Evolutionary conservation across 2,888 invertebrate species (phyloP).

Genomic region (Drosophila recens): DNA sequence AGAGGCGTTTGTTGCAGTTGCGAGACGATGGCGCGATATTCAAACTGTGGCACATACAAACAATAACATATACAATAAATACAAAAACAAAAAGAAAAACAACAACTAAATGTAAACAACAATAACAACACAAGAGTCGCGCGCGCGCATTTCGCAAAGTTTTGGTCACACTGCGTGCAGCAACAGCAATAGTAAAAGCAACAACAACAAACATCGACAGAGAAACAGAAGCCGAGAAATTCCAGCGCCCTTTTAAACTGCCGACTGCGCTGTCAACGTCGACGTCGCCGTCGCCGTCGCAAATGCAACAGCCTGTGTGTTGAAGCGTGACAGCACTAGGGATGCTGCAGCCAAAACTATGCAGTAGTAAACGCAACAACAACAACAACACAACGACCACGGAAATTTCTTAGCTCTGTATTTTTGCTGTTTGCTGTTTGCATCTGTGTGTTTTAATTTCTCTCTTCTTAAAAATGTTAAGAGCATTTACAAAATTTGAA

Average conservation of each 20-base stretch:
- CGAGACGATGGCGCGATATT: slow-evolving; percentile 48
- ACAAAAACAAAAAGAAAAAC: slow-evolving; percentile 22
- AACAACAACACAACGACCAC: slow-evolving; percentile 13
- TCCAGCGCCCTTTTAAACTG: slow-evolving; percentile 62
- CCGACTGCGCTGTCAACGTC: slow-evolving; percentile 43
- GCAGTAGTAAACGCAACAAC: slow-evolving; percentile 22
- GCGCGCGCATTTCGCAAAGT: slow-evolving; percentile 43
- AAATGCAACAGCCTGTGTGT: slow-evolving; percentile 50
- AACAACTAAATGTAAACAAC: slow-evolving; percentile 35
- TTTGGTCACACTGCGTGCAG: slow-evolving; percentile 50
- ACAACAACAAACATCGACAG: slow-evolving; percentile 12
- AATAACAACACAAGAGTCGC: slow-evolving; percentile 26
- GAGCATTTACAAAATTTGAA: slow-evolving; percentile 36
- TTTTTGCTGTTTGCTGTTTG: slow-evolving; percentile 23
- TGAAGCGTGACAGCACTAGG: slow-evolving; percentile 61
- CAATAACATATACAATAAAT: slow-evolving; percentile 33
- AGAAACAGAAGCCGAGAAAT: slow-evolving; percentile 52
- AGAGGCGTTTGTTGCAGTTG: slow-evolving; percentile 25
- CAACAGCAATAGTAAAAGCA: background rate
- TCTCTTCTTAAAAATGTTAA: slow-evolving; percentile 20
- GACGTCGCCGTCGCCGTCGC: slow-evolving; percentile 28
- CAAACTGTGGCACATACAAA: slow-evolving; percentile 49
- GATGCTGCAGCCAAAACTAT: slow-evolving; percentile 57
- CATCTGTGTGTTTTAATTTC: slow-evolving; percentile 8
- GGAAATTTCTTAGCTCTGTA: slow-evolving; percentile 45